Evolutionary conservation across 2,888 invertebrate species (phyloP).

Genomic region (Spodoptera exigua): DNA sequence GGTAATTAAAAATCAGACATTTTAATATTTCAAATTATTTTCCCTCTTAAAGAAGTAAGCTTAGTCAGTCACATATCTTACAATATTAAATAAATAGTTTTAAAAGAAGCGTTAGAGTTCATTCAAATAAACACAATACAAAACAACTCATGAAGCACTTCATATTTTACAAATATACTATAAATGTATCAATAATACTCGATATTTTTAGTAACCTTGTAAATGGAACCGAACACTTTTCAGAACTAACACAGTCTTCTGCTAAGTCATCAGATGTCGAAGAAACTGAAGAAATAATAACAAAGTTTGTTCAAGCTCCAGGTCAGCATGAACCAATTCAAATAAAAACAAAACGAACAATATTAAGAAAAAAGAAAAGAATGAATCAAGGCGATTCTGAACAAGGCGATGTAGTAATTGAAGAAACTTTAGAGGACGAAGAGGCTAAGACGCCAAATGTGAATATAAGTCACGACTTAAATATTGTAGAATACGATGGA

Average conservation of each 20-base stretch:
- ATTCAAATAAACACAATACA: too few species aligned
- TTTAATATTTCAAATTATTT: too few species aligned
- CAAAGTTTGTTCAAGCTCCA: constrained; percentile 87
- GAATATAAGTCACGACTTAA: constrained; percentile 68
- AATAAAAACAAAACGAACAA: constrained; percentile 89
- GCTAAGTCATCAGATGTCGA: constrained; percentile 83
- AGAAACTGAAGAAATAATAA: constrained; percentile 90
- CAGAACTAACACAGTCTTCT: constrained; percentile 70
- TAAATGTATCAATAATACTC: too few species aligned
- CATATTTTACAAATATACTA: too few species aligned
- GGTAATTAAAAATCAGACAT: too few species aligned
- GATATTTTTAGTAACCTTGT: too few species aligned
- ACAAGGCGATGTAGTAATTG: constrained; percentile 86
- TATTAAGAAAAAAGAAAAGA: constrained; percentile 82
- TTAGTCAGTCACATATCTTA: too few species aligned
- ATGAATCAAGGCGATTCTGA: constrained; percentile 52
- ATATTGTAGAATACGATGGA: constrained; percentile 81
- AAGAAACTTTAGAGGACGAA: constrained; percentile 84
- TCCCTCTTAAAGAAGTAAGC: too few species aligned
- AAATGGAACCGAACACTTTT: constrained; percentile 55
- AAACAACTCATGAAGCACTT: too few species aligned
- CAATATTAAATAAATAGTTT: too few species aligned
- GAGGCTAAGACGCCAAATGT: constrained; percentile 49
- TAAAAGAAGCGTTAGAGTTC: too few species aligned
- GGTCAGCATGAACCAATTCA: constrained; percentile 87